These are phyloP conservation scores for Nomada ruficornis DNA, from an alignment of 2,888 invertebrate species.

Conservation along the genomic window DNA sequence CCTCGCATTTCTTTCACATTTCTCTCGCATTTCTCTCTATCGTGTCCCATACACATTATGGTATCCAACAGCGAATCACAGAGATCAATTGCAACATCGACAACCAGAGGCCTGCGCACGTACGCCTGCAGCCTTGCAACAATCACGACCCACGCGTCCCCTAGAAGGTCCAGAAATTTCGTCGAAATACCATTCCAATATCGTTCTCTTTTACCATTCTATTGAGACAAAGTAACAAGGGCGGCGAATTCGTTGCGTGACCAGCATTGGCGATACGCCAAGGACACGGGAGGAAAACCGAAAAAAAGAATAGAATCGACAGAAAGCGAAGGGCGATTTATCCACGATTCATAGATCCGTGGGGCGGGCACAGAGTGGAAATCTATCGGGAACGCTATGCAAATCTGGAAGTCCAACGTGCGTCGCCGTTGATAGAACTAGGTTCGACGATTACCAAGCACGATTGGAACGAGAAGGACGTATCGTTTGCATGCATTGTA, in stretches of 20 bases:
- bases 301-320: background rate
- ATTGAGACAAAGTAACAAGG: background rate
- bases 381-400: conserved; percentile 19
- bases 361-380: background rate
- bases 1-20: conserved; percentile 12
- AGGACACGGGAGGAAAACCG: background rate
- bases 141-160: conserved; percentile 12
- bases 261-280: background rate
- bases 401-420: conserved; percentile 10
- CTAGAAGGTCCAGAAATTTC: conserved; percentile 9
- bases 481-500: conserved; percentile 22
- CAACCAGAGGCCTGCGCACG: background rate
- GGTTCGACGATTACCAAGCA: background rate
- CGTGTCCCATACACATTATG: conserved; percentile 1
- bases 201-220: background rate
- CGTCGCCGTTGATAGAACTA: conserved; percentile 11
- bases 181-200: background rate
- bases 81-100: conserved; percentile 16
- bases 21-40: background rate
- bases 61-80: background rate
- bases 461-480: background rate
- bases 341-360: conserved; percentile 1
- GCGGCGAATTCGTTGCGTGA: background rate
- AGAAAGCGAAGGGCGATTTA: conserved; percentile 3
- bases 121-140: background rate